Evolutionary conservation across 2,888 invertebrate genomes (phyloP).

Genomic region (Julus scanicus): DNA sequence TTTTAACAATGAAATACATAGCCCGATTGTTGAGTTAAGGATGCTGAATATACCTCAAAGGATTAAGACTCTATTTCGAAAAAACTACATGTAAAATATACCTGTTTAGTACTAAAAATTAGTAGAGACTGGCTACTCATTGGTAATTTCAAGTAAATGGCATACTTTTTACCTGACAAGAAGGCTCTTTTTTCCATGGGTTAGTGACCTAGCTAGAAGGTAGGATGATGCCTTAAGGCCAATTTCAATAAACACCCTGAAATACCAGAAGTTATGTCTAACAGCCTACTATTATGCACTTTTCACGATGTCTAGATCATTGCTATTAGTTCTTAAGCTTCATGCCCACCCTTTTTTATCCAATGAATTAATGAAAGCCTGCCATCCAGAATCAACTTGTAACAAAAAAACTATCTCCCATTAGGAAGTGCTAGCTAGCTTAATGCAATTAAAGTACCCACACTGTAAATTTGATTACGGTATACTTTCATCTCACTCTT

Average conservation of each 20-base stretch:
- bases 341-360: neutral
- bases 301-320: neutral
- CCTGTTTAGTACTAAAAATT: neutral
- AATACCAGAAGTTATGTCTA: slow-evolving; percentile 20
- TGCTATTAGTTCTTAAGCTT: neutral
- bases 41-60: too few species aligned
- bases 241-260: slow-evolving; percentile 32
- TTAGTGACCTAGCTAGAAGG: slow-evolving; percentile 40
- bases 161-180: neutral
- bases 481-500: slow-evolving; percentile 4
- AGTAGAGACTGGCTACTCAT: neutral
- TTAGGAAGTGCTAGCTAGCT: slow-evolving; percentile 9
- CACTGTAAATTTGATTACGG: neutral
- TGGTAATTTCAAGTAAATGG: neutral
- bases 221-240: slow-evolving; percentile 6
- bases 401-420: neutral
- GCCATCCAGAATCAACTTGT: neutral
- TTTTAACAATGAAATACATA: too few species aligned
- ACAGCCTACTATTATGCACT: slow-evolving; percentile 12
- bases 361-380: neutral
- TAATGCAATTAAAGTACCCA: slow-evolving; percentile 8
- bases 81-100: neutral
- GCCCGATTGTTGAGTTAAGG: too few species aligned
- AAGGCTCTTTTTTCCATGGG: neutral
- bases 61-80: neutral